These are phyloP conservation scores for Montipora cactus DNA, from an alignment of 64 coral and sea anemone species.

Conservation along the genomic window DNA sequence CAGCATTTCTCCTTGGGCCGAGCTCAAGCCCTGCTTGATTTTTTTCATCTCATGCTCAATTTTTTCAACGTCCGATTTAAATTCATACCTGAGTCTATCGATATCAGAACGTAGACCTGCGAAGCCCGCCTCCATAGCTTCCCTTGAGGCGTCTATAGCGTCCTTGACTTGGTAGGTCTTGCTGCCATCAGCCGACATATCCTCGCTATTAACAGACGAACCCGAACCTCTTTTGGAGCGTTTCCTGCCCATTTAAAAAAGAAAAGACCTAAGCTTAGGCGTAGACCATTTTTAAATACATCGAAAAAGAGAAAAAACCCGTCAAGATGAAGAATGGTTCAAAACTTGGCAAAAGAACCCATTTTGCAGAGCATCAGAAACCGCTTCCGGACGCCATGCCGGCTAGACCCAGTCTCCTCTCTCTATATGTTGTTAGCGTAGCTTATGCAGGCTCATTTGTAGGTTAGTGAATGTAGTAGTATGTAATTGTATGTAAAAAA, in stretches of 20 bases:
- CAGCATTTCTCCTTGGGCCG: neutral
- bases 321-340: neutral
- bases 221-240: neutral
- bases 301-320: neutral
- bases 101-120: neutral
- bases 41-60: neutral
- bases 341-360: neutral
- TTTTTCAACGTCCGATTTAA: neutral
- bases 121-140: neutral
- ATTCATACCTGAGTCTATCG: neutral
- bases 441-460: no score
- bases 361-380: neutral
- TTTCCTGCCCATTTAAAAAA: neutral
- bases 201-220: neutral
- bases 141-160: neutral
- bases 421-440: no score
- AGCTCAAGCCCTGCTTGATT: neutral
- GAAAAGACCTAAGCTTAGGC: neutral
- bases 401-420: neutral
- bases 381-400: neutral
- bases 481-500: no score
- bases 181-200: neutral
- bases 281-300: no score
- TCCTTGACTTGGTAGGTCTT: neutral
- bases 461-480: no score